These are phyloP conservation scores for Scaptomyza cyrtandrae DNA, from an alignment of 2,888 invertebrate genomes.

Conservation along the genomic window DNA sequence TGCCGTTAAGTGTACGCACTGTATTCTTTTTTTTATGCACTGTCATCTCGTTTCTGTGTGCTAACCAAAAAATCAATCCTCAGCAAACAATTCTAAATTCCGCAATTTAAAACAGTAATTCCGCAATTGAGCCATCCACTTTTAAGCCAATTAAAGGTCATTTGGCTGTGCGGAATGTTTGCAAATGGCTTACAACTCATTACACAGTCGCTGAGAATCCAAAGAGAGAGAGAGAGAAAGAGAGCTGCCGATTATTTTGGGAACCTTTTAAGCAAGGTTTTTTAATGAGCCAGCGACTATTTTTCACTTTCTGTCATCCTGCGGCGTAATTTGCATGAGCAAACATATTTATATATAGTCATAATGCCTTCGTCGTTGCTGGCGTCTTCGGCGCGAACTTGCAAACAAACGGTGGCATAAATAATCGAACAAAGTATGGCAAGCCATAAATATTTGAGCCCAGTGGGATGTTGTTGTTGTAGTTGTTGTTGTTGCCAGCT, in stretches of 20 bases:
- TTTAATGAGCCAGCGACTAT: constrained; percentile 63
- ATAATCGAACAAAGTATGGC: constrained; percentile 78
- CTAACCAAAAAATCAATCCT: background rate
- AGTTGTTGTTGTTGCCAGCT: constrained; percentile 18
- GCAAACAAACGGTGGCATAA: constrained; percentile 71
- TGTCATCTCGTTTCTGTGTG: background rate
- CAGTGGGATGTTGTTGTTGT: constrained; percentile 21
- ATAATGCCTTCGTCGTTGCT: constrained; percentile 12
- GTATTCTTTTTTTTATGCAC: background rate
- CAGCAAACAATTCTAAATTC: constrained; percentile 6
- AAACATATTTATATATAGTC: constrained; percentile 49
- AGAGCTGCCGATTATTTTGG: constrained; percentile 15
- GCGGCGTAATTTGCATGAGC: constrained; percentile 65
- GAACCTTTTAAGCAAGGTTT: constrained; percentile 22
- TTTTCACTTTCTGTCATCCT: constrained; percentile 53
- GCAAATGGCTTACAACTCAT: constrained; percentile 55
- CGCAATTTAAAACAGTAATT: background rate
- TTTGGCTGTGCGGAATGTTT: constrained; percentile 36
- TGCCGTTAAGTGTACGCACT: constrained; percentile 49
- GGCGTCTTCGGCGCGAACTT: constrained; percentile 17
- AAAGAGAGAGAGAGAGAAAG: background rate
- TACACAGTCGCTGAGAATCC: constrained; percentile 27
- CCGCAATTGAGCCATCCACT: constrained; percentile 12
- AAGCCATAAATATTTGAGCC: constrained; percentile 71
- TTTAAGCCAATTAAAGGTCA: constrained; percentile 13